Percentiles rank a stretch among this genome's conserved stretches.
These are phyloP conservation scores for Cryptosula pallasiana DNA, from an alignment of 2,888 invertebrate genomes.

Conservation along the genomic window DNA sequence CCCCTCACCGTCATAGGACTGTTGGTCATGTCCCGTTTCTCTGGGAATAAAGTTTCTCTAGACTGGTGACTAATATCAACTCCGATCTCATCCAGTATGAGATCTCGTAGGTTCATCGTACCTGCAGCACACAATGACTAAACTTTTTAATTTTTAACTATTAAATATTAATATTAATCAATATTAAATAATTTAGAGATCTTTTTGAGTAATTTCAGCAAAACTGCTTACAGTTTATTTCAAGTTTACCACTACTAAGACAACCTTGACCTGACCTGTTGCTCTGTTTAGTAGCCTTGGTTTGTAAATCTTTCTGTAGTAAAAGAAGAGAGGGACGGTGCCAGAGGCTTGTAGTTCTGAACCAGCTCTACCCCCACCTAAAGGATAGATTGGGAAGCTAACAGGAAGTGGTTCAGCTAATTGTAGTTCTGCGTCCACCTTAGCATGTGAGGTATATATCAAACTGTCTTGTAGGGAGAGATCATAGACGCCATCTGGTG, in stretches of 20 bases:
- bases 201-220: too few relatives aligned
- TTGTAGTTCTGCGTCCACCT: slow-evolving; percentile 18
- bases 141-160: too few relatives aligned
- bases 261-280: too few relatives aligned
- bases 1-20: slow-evolving; percentile 19
- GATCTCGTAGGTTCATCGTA: neutral
- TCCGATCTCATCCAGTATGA: slow-evolving; percentile 12
- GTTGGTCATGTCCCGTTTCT: neutral
- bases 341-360: slow-evolving; percentile 41
- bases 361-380: slow-evolving; percentile 36
- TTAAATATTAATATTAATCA: too few relatives aligned
- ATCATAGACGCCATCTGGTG: neutral
- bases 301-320: slow-evolving; percentile 39
- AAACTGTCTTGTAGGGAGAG: slow-evolving; percentile 17
- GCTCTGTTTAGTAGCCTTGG: slow-evolving; percentile 38
- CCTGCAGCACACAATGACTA: slow-evolving; percentile 7
- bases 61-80: slow-evolving; percentile 3
- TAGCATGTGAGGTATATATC: neutral
- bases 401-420: slow-evolving; percentile 22
- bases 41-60: slow-evolving; percentile 7
- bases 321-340: slow-evolving; percentile 40
- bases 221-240: too few relatives aligned
- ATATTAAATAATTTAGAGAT: too few relatives aligned
- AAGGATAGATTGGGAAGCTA: slow-evolving; percentile 18
- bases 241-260: too few relatives aligned